Evolutionary conservation across 1,140 invertebrate genomes (phyloP).

Genomic region (Sinonovacula constricta): DNA sequence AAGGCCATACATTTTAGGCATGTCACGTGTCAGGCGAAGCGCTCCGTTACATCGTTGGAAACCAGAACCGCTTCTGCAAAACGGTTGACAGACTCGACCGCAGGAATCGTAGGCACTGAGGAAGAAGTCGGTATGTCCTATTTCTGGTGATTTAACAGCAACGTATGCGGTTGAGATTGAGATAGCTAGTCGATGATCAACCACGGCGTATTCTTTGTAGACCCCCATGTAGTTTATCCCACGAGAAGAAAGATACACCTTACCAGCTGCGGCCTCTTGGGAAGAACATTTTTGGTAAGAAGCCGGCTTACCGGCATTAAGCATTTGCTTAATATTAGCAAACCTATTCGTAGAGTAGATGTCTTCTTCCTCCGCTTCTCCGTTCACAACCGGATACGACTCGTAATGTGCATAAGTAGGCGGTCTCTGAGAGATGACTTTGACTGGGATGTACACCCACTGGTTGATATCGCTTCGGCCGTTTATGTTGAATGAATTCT

Average conservation of each 20-base stretch:
- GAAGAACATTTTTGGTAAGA: slow-evolving; percentile 21
- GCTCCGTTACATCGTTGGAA: slow-evolving; percentile 65
- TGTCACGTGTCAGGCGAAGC: slow-evolving; percentile 56
- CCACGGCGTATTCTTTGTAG: slow-evolving; percentile 71
- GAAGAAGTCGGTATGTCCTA: slow-evolving; percentile 53
- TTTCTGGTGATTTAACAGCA: slow-evolving; percentile 62
- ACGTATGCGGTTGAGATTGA: slow-evolving; percentile 69
- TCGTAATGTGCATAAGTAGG: slow-evolving; percentile 58
- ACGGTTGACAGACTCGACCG: slow-evolving; percentile 68
- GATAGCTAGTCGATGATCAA: slow-evolving; percentile 68
- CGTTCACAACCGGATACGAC: slow-evolving; percentile 66
- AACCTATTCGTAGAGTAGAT: slow-evolving; percentile 58
- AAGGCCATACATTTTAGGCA: slow-evolving; percentile 58
- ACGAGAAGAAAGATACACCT: slow-evolving; percentile 64
- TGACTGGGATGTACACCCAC: slow-evolving; percentile 71
- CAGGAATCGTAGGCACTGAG: slow-evolving; percentile 69
- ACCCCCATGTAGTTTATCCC: slow-evolving; percentile 71
- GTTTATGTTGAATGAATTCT: slow-evolving; percentile 69
- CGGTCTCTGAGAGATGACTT: slow-evolving; percentile 64
- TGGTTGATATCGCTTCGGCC: slow-evolving; percentile 63
- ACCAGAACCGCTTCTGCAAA: slow-evolving; percentile 56
- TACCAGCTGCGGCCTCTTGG: slow-evolving; percentile 57
- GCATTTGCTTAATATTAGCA: slow-evolving; percentile 9
- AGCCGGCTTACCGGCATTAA: slow-evolving; percentile 31
- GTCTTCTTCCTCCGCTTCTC: slow-evolving; percentile 54